Evolutionary conservation across 2,113 vertebrate species (phyloP).

Genomic region (Morone chrysops): DNA sequence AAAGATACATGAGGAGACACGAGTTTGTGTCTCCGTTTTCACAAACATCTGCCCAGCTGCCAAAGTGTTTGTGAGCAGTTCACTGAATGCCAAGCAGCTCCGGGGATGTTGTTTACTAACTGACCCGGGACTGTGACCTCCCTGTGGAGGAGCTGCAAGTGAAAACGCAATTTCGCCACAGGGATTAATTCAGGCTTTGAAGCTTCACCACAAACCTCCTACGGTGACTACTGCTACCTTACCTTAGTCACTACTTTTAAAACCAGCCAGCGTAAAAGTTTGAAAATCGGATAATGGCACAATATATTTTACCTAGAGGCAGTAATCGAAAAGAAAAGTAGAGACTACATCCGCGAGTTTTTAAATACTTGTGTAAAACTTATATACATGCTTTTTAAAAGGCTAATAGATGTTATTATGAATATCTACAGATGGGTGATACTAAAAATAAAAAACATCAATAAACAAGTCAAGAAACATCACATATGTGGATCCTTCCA

Average conservation of each 20-base stretch:
- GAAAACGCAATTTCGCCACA: slow-evolving; percentile 18
- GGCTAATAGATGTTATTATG: not conserved
- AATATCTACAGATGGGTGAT: not conserved
- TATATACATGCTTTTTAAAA: not conserved
- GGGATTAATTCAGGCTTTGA: slow-evolving; percentile 9
- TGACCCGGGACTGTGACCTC: slow-evolving; percentile 21
- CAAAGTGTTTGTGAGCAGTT: slow-evolving; percentile 23
- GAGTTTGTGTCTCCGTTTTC: not conserved
- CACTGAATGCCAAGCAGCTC: slow-evolving; percentile 9
- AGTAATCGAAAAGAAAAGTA: not conserved
- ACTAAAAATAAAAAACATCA: no score
- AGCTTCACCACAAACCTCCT: slow-evolving; percentile 4
- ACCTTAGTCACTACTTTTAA: not conserved
- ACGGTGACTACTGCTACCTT: not conserved
- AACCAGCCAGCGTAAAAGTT: not conserved
- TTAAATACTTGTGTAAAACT: no score
- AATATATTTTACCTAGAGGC: not conserved
- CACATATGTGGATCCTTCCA: no score
- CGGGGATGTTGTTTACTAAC: slow-evolving; percentile 20
- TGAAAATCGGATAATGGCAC: not conserved
- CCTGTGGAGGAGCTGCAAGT: slow-evolving; percentile 8
- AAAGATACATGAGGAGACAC: not conserved
- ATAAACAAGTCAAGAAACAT: no score
- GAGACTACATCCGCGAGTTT: no score
- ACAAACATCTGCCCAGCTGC: slow-evolving; percentile 9